A percentile compares a stretch with the other conserved stretches of the same genome.
Evolutionary conservation across 2,888 invertebrate species (phyloP).

Genomic region (Aquatica leii): DNA sequence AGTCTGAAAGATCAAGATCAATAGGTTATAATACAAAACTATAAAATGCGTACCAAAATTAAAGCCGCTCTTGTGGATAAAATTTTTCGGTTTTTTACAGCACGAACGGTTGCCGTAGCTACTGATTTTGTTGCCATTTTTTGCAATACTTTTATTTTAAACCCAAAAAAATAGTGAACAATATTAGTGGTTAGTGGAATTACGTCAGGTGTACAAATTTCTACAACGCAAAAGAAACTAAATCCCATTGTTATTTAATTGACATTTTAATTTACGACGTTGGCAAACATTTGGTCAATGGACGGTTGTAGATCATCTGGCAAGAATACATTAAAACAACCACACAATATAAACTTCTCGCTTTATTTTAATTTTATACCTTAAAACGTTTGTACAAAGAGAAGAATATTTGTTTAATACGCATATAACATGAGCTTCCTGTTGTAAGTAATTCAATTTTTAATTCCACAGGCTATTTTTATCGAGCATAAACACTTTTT

Average conservation of each 20-base stretch:
- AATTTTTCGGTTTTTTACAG: conserved; percentile 80
- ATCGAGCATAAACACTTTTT: conserved; percentile 40
- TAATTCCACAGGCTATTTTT: conserved; percentile 41
- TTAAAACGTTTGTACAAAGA: neutral
- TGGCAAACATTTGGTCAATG: too few relatives aligned
- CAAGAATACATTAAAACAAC: too few relatives aligned
- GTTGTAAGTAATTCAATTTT: conserved; percentile 64
- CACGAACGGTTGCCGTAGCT: conserved; percentile 88
- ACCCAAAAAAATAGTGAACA: neutral
- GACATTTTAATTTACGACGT: too few relatives aligned
- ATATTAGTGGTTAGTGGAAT: too few relatives aligned
- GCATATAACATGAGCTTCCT: conserved; percentile 68
- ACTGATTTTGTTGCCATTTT: conserved; percentile 80
- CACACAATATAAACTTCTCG: neutral
- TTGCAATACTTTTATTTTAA: conserved; percentile 23
- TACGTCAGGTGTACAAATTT: too few relatives aligned
- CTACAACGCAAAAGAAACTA: too few relatives aligned
- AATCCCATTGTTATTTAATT: too few relatives aligned
- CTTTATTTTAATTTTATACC: neutral
- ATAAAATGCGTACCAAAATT: conserved; percentile 64
- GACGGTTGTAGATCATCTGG: conserved; percentile 8
- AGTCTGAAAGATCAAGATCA: conserved; percentile 67
- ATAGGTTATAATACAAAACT: conserved; percentile 43
- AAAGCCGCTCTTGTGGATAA: conserved; percentile 87
- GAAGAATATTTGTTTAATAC: conserved; percentile 21